phyloP scores from a whole-genome alignment of 2,797 vertebrate species.

The Sebastes melanostomus region DNA sequence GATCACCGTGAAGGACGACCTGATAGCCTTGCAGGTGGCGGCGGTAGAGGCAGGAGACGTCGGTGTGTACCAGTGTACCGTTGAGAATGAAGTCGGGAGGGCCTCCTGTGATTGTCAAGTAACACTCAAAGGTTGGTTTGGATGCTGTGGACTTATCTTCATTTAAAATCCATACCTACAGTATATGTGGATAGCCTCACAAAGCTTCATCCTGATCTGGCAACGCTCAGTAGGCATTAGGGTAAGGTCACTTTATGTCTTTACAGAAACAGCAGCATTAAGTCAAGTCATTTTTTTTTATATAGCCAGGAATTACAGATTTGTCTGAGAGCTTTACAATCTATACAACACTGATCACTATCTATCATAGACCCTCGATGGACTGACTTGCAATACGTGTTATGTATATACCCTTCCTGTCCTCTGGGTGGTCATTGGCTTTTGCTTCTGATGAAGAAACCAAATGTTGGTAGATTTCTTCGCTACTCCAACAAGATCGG shows the following conservation, averaged over 20 bases:
- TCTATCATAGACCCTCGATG: background rate
- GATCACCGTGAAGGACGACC: conserved; percentile 86
- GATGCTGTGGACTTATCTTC: background rate
- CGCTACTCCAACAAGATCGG: background rate
- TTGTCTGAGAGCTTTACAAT: background rate
- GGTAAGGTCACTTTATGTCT: background rate
- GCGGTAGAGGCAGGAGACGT: conserved; percentile 88
- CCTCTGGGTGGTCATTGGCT: background rate
- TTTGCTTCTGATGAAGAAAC: background rate
- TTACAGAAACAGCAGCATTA: background rate
- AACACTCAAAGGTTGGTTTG: conserved; percentile 92
- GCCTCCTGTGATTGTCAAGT: conserved; percentile 89
- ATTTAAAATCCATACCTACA: background rate
- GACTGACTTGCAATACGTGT: background rate
- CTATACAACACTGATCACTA: background rate
- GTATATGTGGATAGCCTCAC: background rate
- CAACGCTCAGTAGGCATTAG: background rate
- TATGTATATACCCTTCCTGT: background rate
- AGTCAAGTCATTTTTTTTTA: background rate
- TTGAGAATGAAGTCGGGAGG: conserved; percentile 93
- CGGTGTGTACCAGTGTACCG: conserved; percentile 91
- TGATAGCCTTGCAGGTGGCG: conserved; percentile 89
- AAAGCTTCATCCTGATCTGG: background rate
- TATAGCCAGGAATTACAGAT: background rate
- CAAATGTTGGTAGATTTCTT: background rate